Evolutionary conservation across 2,888 invertebrate species (phyloP).

Genomic region (Meliscaeva auricollis): DNA sequence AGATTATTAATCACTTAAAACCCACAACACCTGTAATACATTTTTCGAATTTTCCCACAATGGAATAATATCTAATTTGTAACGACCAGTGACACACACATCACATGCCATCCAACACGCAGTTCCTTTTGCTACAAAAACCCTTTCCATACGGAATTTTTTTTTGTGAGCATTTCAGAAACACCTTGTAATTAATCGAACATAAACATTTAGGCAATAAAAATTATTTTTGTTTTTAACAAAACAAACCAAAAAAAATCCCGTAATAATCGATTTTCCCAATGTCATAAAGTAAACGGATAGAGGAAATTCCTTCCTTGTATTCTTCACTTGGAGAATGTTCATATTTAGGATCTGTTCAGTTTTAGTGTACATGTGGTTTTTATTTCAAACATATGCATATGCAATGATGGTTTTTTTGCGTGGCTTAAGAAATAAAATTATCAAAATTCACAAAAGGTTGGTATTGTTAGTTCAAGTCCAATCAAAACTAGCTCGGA

Average conservation of each 20-base stretch:
- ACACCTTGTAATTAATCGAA: slow-evolving; percentile 18
- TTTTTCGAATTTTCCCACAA: background rate
- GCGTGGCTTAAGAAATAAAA: too few relatives aligned
- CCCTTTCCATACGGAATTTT: background rate
- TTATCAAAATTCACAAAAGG: too few relatives aligned
- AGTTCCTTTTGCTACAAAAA: background rate
- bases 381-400: background rate
- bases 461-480: too few relatives aligned
- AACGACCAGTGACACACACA: too few relatives aligned
- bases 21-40: background rate
- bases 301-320: background rate
- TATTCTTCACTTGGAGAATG: background rate
- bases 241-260: background rate
- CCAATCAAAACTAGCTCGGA: too few relatives aligned
- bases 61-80: background rate
- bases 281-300: background rate
- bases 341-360: background rate
- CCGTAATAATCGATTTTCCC: slow-evolving; percentile 10
- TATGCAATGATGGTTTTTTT: background rate
- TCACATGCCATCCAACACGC: slow-evolving; percentile 4
- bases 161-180: background rate
- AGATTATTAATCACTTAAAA: background rate
- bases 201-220: background rate
- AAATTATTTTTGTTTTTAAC: background rate
- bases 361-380: background rate